Conservation (phyloP, 2,797 vertebrate species). For the Cossypha caffra region DNA sequence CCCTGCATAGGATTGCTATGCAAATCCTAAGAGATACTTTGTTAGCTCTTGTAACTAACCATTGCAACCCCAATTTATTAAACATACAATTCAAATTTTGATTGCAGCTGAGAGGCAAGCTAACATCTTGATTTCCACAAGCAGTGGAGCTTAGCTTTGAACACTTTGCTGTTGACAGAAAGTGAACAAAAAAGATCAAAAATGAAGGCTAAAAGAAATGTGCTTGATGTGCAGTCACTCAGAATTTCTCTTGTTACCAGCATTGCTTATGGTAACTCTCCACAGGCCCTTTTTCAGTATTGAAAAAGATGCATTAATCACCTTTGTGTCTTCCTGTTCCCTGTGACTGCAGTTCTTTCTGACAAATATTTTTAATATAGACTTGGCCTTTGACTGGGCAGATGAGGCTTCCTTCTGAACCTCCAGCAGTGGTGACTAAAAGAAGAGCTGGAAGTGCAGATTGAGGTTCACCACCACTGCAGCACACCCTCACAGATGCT, state of each 20-base stretch:
- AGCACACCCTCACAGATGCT: neutral
- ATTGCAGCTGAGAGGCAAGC: slow-evolving; percentile 1
- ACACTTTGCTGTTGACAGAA: slow-evolving; percentile 4
- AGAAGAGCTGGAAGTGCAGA: neutral
- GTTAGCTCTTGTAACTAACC: slow-evolving; percentile 45
- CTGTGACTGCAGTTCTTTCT: neutral
- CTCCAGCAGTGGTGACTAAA: neutral
- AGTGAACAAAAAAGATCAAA: neutral
- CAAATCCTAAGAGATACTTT: slow-evolving; percentile 45
- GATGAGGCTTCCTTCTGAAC: neutral
- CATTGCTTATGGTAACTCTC: neutral
- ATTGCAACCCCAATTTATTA: slow-evolving; percentile 8
- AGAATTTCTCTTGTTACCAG: neutral
- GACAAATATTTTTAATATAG: neutral
- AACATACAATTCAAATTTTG: slow-evolving; percentile 41
- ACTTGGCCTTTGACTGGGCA: neutral
- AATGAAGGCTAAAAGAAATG: slow-evolving; percentile 2
- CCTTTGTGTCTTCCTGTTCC: neutral
- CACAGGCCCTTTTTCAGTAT: neutral
- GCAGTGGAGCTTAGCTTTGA: slow-evolving; percentile 22
- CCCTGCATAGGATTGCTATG: neutral
- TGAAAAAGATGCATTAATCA: neutral
- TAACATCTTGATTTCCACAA: slow-evolving; percentile 14
- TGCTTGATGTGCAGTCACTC: neutral
- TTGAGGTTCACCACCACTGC: neutral